Evolutionary conservation across 2,888 invertebrate species (phyloP).

Genomic region (Pristionchus japonicus): DNA sequence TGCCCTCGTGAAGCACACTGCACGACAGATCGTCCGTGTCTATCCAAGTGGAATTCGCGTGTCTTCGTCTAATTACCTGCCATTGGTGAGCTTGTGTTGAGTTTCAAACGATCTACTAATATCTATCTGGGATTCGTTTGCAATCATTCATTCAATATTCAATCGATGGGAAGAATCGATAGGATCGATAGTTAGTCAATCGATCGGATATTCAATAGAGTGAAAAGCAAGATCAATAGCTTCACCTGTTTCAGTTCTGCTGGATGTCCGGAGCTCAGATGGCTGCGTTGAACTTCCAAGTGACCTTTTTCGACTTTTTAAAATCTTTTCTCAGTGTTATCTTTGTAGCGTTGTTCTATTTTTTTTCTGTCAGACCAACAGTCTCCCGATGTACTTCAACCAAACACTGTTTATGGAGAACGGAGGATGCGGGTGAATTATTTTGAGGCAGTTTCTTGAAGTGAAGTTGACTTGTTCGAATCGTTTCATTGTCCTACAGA

Average conservation of each 20-base stretch:
- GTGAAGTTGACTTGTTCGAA: background rate
- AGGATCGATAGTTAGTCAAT: no score
- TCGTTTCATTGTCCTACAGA: background rate
- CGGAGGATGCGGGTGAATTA: constrained; percentile 84
- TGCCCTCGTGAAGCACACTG: constrained; percentile 9
- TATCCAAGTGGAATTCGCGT: constrained; percentile 33
- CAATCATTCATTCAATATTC: background rate
- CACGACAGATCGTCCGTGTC: background rate
- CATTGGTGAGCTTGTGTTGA: background rate
- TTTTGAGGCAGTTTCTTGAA: background rate
- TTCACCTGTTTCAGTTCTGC: constrained; percentile 80
- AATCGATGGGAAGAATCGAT: no score
- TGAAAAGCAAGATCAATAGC: no score
- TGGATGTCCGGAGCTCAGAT: constrained; percentile 94
- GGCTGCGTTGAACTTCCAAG: constrained; percentile 83
- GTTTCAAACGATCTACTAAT: no score
- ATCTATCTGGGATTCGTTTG: background rate
- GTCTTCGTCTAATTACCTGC: constrained; percentile 42
- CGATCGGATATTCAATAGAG: no score
- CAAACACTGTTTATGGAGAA: constrained; percentile 93
- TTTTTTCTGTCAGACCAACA: constrained; percentile 76
- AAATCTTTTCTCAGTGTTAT: background rate
- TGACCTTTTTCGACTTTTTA: background rate
- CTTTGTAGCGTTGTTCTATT: background rate
- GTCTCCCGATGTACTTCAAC: constrained; percentile 90